Evolutionary conservation across 2,113 vertebrate genomes (phyloP).

Genomic region (Ophiodon elongatus): DNA sequence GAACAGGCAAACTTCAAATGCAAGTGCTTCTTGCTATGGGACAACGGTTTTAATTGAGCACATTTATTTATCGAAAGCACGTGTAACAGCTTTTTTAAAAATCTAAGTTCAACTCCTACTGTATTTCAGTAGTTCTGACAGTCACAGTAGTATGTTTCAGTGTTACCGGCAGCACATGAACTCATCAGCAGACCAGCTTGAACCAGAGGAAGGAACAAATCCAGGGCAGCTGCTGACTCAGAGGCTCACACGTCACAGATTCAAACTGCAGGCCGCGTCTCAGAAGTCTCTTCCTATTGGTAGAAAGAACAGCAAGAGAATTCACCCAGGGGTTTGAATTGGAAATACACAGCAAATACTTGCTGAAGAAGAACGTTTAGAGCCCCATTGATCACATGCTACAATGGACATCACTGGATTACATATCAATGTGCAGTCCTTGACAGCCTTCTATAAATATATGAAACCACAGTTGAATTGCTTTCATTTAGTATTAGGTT

Average conservation of each 20-base stretch:
- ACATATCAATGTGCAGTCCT: background rate
- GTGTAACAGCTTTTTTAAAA: background rate
- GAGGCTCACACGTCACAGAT: conserved; percentile 8
- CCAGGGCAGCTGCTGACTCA: conserved; percentile 57
- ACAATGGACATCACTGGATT: background rate
- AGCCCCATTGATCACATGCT: background rate
- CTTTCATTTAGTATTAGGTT: too few species aligned
- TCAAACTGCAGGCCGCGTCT: conserved; percentile 41
- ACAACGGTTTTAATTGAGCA: background rate
- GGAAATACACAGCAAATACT: background rate
- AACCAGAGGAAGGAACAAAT: conserved; percentile 48
- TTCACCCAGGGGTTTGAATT: background rate
- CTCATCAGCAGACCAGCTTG: conserved; percentile 36
- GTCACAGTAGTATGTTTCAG: background rate
- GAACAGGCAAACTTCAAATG: background rate
- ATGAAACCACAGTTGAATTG: background rate
- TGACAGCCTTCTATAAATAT: background rate
- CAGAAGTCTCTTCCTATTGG: conserved; percentile 17
- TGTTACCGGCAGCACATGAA: conserved; percentile 23
- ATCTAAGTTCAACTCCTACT: background rate
- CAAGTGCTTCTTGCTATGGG: background rate
- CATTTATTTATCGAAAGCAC: background rate
- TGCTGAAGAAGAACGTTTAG: background rate
- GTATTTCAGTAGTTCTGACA: background rate
- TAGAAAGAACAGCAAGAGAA: background rate